Percentiles rank a stretch among this genome's conserved stretches.
These are phyloP conservation scores for Amorpha juglandis DNA, from an alignment of 2,888 invertebrate genomes.

Conservation along the genomic window DNA sequence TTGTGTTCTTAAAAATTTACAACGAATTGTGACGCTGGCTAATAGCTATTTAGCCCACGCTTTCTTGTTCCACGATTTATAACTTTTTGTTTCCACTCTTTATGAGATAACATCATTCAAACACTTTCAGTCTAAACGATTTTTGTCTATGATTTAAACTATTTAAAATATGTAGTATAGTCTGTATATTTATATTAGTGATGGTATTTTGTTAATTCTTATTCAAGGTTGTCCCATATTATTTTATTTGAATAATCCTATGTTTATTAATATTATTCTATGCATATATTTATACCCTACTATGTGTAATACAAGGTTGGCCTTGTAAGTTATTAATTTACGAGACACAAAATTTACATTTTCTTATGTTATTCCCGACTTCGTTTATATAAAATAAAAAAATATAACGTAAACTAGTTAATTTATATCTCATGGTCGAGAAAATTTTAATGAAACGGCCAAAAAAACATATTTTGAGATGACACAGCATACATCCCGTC, in stretches of 20 bases:
- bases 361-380: background rate
- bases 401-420: background rate
- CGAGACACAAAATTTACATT: background rate
- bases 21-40: background rate
- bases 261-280: background rate
- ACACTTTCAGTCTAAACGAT: background rate
- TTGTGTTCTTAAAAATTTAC: conserved; percentile 10
- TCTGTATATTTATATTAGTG: too few species aligned
- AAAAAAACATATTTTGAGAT: background rate
- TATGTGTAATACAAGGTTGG: background rate
- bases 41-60: conserved; percentile 6
- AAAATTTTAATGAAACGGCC: background rate
- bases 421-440: background rate
- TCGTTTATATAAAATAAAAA: background rate
- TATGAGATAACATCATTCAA: background rate
- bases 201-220: background rate
- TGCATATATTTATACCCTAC: background rate
- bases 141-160: background rate
- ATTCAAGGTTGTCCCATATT: background rate
- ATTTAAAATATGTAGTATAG: background rate
- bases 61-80: background rate
- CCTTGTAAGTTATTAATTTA: background rate
- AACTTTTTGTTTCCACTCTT: conserved; percentile 4
- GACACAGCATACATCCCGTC: background rate
- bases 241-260: background rate